Percentiles rank a stretch among this genome's conserved stretches.
Evolutionary conservation across 2,888 invertebrate species (phyloP).

Genomic region (Luffia ferchaultella): DNA sequence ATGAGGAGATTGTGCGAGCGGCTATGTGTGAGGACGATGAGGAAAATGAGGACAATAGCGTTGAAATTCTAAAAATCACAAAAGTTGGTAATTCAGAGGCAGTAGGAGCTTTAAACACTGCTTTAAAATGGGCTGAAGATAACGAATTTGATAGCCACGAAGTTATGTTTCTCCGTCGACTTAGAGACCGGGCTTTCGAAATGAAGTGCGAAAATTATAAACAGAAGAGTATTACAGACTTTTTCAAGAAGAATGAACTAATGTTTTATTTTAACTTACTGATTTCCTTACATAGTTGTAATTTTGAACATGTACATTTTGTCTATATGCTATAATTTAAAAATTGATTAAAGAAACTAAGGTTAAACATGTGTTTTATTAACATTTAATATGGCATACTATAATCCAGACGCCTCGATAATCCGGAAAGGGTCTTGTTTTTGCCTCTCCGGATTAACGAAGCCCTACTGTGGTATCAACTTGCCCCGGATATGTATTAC

Average conservation of each 20-base stretch:
- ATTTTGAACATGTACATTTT: constrained; percentile 12
- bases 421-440: constrained; percentile 12
- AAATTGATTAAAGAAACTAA: constrained; percentile 12
- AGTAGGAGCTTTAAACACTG: constrained; percentile 1
- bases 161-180: constrained; percentile 7
- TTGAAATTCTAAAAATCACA: not conserved
- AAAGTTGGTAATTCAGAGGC: not conserved
- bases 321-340: constrained; percentile 14
- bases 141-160: constrained; percentile 6
- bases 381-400: constrained; percentile 9
- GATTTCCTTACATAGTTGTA: constrained; percentile 13
- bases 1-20: constrained; percentile 5
- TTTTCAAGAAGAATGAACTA: constrained; percentile 9
- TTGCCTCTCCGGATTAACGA: constrained; percentile 11
- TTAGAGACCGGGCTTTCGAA: constrained; percentile 6
- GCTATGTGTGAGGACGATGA: constrained; percentile 2
- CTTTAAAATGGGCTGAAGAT: constrained; percentile 1
- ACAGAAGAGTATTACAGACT: constrained; percentile 6
- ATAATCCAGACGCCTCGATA: constrained; percentile 11
- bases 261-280: constrained; percentile 12
- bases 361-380: constrained; percentile 14
- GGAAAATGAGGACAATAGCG: constrained; percentile 1
- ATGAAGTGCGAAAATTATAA: constrained; percentile 6
- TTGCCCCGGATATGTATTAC: constrained; percentile 3
- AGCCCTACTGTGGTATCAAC: constrained; percentile 2